Evolutionary conservation across 1,140 invertebrate species (phyloP).

Genomic region (Micrasema minimum): DNA sequence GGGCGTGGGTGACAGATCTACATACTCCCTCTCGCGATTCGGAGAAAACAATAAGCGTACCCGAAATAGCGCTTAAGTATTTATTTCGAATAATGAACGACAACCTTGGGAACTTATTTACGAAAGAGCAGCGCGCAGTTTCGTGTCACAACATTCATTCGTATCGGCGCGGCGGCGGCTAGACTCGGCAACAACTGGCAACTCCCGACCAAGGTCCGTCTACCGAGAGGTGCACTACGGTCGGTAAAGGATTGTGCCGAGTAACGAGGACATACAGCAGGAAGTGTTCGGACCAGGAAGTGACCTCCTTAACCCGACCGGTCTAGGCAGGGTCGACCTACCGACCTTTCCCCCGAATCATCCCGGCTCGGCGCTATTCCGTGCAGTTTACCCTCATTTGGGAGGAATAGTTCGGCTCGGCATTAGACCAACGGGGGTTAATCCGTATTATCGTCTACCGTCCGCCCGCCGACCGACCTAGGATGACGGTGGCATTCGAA

Average conservation of each 20-base stretch:
- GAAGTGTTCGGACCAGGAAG: conserved; percentile 14
- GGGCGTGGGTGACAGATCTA: conserved; percentile 18
- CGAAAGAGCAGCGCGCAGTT: conserved; percentile 25
- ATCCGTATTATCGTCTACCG: too few species aligned
- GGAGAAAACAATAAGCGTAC: conserved; percentile 22
- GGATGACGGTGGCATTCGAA: conserved; percentile 26
- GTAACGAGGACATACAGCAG: neutral
- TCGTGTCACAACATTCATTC: conserved; percentile 25
- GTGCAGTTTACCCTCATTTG: neutral
- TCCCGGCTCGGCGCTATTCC: neutral
- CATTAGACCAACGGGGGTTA: neutral
- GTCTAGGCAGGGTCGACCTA: neutral
- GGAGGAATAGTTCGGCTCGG: neutral
- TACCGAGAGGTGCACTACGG: neutral
- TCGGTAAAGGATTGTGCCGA: neutral
- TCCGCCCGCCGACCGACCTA: conserved; percentile 13
- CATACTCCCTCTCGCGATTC: conserved; percentile 16
- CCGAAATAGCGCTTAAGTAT: conserved; percentile 14
- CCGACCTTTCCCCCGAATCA: neutral
- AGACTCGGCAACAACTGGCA: conserved; percentile 14
- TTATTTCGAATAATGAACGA: conserved; percentile 17
- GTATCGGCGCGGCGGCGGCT: neutral
- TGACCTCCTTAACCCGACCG: conserved; percentile 4
- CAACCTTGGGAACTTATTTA: conserved; percentile 28
- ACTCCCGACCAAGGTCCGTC: conserved; percentile 3